A percentile compares a stretch with the other conserved stretches of the same genome.
phyloP scores from a whole-genome alignment of 2,888 invertebrate genomes.

The Callyntrura sp. region DNA sequence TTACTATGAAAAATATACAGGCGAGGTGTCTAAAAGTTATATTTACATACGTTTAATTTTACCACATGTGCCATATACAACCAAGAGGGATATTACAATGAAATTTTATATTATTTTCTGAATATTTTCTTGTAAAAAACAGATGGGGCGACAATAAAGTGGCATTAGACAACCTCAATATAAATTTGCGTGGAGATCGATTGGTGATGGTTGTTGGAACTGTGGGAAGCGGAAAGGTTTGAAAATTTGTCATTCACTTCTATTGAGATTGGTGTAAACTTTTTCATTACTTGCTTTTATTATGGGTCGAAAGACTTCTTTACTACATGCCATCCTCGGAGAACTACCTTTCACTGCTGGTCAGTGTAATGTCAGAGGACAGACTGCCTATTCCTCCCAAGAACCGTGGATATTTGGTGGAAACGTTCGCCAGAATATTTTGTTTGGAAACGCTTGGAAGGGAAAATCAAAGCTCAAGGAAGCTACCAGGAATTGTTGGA shows the following conservation, averaged over 20 bases:
- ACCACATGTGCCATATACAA: no score
- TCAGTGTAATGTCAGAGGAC: constrained; percentile 88
- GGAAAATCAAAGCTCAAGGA: constrained; percentile 88
- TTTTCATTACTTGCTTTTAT: background rate
- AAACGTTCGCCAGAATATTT: constrained; percentile 95
- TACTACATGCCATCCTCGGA: constrained; percentile 90
- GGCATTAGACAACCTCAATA: constrained; percentile 71
- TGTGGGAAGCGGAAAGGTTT: constrained; percentile 82
- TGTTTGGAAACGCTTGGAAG: constrained; percentile 91
- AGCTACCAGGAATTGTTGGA: constrained; percentile 87
- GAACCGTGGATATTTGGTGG: constrained; percentile 85
- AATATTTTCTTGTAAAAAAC: no score
- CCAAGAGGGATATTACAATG: background rate
- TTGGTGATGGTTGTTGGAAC: constrained; percentile 81
- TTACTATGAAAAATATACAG: constrained; percentile 60
- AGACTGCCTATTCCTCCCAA: constrained; percentile 88
- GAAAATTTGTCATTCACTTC: background rate
- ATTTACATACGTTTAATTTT: background rate
- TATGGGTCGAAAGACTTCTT: constrained; percentile 77
- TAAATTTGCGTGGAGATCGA: constrained; percentile 76
- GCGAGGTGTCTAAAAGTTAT: constrained; percentile 53
- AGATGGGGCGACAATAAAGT: constrained; percentile 78
- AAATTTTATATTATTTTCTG: no score
- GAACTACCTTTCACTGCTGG: constrained; percentile 90
- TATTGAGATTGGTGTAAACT: background rate